These are phyloP conservation scores for Callocephalon fimbriatum DNA, from an alignment of 2,113 vertebrate species.

Conservation along the genomic window DNA sequence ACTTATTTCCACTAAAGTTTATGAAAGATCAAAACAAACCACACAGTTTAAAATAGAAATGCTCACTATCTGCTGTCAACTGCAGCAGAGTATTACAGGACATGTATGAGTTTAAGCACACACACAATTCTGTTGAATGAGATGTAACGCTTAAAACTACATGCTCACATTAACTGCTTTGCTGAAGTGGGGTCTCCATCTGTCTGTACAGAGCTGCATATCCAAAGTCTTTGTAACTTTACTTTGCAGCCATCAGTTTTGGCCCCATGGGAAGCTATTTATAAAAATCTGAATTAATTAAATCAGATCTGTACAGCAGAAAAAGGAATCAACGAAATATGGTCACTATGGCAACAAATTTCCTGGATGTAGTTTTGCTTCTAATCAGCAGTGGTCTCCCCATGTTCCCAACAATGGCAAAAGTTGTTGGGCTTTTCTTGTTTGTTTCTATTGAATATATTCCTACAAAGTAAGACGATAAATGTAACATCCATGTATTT, in stretches of 20 bases:
- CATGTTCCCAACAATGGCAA: neutral
- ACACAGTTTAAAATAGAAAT: neutral
- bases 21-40: conserved; percentile 20
- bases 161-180: neutral
- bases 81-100: neutral
- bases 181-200: neutral
- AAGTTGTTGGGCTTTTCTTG: neutral
- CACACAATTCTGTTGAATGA: neutral
- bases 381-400: neutral
- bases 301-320: conserved; percentile 61
- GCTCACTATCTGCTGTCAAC: neutral
- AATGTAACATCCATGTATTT: neutral
- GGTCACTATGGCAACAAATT: conserved; percentile 74
- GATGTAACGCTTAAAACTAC: rapidly evolving
- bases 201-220: neutral
- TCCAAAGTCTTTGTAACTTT: neutral
- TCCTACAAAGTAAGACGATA: neutral
- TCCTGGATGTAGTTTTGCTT: conserved; percentile 55
- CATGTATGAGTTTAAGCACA: neutral
- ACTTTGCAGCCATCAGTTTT: conserved; percentile 47
- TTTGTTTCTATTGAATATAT: neutral
- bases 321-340: conserved; percentile 25
- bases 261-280: conserved; percentile 57
- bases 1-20: neutral
- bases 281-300: conserved; percentile 76